Percentiles rank a stretch among this genome's conserved stretches.
Evolutionary conservation across 1,140 invertebrate genomes (phyloP).

Genomic region (Carcinoscorpius rotundicauda): DNA sequence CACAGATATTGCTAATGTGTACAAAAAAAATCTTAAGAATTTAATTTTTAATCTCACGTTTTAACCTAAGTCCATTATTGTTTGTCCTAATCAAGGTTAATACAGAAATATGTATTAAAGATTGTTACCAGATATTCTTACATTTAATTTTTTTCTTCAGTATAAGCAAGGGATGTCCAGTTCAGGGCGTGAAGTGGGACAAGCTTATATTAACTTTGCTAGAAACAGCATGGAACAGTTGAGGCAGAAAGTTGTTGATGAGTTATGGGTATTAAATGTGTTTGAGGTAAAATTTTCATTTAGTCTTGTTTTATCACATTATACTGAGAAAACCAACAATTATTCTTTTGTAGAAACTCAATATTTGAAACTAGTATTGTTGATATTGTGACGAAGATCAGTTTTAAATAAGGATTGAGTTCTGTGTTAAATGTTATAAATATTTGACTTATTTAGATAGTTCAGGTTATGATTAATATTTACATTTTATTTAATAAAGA

Average conservation of each 20-base stretch:
- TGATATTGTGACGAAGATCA: background rate
- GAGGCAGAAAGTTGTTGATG: slow-evolving; percentile 89
- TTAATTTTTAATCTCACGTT: too few species aligned
- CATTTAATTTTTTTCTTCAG: slow-evolving; percentile 14
- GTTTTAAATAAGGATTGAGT: background rate
- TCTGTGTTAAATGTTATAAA: background rate
- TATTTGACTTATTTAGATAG: too few species aligned
- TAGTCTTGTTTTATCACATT: background rate
- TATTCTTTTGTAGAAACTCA: background rate
- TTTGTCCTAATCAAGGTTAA: background rate
- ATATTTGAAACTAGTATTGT: background rate
- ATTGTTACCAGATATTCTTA: slow-evolving; percentile 19
- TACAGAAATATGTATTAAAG: slow-evolving; percentile 23
- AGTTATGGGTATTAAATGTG: slow-evolving; percentile 92
- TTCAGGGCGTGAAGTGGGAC: slow-evolving; percentile 85
- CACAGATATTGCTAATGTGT: too few species aligned
- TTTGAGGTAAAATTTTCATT: slow-evolving; percentile 59
- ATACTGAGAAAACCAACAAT: background rate
- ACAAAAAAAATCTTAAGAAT: too few species aligned
- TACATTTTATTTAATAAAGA: too few species aligned
- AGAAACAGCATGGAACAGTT: slow-evolving; percentile 96
- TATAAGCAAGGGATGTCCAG: slow-evolving; percentile 53
- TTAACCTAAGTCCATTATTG: too few species aligned
- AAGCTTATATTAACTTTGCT: slow-evolving; percentile 95
- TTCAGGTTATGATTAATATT: too few species aligned